These are phyloP conservation scores for Electrona antarctica DNA, from an alignment of 2,113 vertebrate genomes.

Conservation along the genomic window DNA sequence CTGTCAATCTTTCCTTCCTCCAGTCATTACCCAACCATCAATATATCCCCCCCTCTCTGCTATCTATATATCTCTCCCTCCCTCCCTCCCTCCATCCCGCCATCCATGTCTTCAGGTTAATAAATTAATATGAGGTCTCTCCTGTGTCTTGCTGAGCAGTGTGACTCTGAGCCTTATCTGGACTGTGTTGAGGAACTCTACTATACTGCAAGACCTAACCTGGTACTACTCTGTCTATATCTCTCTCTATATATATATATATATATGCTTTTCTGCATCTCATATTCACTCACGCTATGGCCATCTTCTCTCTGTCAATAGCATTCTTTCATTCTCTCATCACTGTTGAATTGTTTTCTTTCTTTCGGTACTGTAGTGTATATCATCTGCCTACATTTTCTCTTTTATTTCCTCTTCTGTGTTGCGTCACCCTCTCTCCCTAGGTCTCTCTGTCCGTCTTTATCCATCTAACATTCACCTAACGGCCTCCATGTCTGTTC, in stretches of 20 bases:
- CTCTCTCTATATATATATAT: conserved; percentile 58
- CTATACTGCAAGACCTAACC: conserved; percentile 99
- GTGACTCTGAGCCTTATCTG: conserved; percentile 94
- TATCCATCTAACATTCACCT: conserved; percentile 54
- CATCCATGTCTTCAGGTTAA: conserved; percentile 70
- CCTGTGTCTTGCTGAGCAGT: conserved; percentile 93
- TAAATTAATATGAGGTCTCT: conserved; percentile 90
- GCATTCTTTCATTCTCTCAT: background rate
- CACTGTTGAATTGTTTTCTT: too few relatives aligned
- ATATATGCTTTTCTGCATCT: conserved; percentile 22
- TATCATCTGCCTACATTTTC: background rate
- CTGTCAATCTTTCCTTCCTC: background rate
- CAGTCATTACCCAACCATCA: too few relatives aligned
- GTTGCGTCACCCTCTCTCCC: conserved; percentile 19
- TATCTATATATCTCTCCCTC: conserved; percentile 35
- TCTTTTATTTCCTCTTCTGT: conserved; percentile 35
- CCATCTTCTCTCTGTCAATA: conserved; percentile 46
- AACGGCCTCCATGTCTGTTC: conserved; percentile 5
- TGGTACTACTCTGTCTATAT: conserved; percentile 85
- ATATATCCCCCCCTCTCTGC: conserved; percentile 37
- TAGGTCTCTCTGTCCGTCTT: conserved; percentile 8
- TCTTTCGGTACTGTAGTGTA: too few relatives aligned
- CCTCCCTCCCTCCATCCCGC: conserved; percentile 59
- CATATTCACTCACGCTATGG: conserved; percentile 60
- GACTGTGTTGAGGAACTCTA: conserved; percentile 98